Evolutionary conservation across 2,888 invertebrate genomes (phyloP).

Genomic region (Apotomis betuletana): DNA sequence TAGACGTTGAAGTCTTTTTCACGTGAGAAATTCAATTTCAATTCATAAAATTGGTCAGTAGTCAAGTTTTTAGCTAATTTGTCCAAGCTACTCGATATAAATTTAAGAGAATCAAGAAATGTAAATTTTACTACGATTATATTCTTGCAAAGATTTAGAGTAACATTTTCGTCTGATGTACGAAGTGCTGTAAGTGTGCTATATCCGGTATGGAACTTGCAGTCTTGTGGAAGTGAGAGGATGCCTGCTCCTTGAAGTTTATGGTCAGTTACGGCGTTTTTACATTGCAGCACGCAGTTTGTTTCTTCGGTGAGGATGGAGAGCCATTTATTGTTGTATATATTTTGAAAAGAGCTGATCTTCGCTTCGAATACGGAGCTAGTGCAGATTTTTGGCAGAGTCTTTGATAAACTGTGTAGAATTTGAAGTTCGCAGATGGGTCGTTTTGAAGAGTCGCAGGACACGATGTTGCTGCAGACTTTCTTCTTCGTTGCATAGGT

Average conservation of each 20-base stretch:
- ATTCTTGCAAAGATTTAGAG: not conserved
- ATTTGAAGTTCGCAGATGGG: too few relatives aligned
- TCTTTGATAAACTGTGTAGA: not conserved
- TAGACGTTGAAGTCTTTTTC: too few relatives aligned
- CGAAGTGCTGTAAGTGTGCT: conserved; percentile 23
- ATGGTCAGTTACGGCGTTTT: conserved; percentile 9
- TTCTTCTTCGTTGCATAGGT: too few relatives aligned
- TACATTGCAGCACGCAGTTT: conserved; percentile 23
- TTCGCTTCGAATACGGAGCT: conserved; percentile 12
- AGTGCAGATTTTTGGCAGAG: conserved; percentile 10
- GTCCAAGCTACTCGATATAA: too few relatives aligned
- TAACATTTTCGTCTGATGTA: conserved; percentile 7
- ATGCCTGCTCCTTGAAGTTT: conserved; percentile 22
- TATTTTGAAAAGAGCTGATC: conserved; percentile 16
- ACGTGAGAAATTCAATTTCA: too few relatives aligned
- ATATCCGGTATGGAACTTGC: conserved; percentile 29
- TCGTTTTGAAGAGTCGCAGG: too few relatives aligned
- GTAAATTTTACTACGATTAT: too few relatives aligned
- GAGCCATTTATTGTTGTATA: conserved; percentile 14
- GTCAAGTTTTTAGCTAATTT: too few relatives aligned
- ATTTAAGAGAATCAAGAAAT: not conserved
- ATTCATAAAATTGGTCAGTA: too few relatives aligned
- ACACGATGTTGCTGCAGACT: too few relatives aligned
- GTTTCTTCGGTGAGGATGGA: conserved; percentile 10
- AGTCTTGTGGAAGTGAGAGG: conserved; percentile 2